Conservation (phyloP, 2,797 vertebrate genomes). For the Columba guinea region DNA sequence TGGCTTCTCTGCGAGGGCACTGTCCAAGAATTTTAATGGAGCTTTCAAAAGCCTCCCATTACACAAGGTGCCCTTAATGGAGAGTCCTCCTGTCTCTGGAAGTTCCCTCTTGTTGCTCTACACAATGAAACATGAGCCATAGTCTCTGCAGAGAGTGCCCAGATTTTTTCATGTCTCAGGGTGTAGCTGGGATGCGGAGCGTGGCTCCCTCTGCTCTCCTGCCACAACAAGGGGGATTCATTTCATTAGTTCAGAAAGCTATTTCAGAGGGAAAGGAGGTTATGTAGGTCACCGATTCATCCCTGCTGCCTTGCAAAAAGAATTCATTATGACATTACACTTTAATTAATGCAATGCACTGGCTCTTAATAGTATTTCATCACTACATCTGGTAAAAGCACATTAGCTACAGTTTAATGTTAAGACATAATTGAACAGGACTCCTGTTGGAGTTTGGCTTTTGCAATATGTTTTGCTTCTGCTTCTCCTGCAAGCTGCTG, state of each 20-base stretch:
- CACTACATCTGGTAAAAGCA: conserved; percentile 56
- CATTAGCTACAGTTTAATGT: conserved; percentile 35
- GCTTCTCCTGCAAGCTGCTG: not conserved
- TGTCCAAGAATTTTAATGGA: conserved; percentile 38
- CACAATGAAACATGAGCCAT: not conserved
- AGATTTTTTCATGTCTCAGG: not conserved
- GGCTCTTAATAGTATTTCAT: conserved; percentile 50
- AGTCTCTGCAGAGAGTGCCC: not conserved
- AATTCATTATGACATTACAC: conserved; percentile 58
- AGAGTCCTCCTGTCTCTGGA: not conserved
- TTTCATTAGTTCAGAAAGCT: conserved; percentile 38
- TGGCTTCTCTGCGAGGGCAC: not conserved
- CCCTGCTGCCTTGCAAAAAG: conserved; percentile 33
- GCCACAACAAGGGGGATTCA: not conserved
- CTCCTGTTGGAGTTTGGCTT: conserved; percentile 29
- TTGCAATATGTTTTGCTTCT: conserved; percentile 13
- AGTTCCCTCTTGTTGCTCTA: conserved; percentile 5
- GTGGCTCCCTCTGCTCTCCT: not conserved
- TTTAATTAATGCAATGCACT: conserved; percentile 51
- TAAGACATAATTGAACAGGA: conserved; percentile 30
- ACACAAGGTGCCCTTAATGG: not conserved
- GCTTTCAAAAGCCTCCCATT: not conserved
- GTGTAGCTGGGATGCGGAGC: conserved; percentile 2
- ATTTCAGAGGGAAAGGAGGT: not conserved
- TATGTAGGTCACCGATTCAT: conserved; percentile 45